Evolutionary conservation across 2,797 vertebrate species (phyloP), one percentile per base, ranked within the genome.

Genomic region (Cyprinodon diabolis): DNA sequence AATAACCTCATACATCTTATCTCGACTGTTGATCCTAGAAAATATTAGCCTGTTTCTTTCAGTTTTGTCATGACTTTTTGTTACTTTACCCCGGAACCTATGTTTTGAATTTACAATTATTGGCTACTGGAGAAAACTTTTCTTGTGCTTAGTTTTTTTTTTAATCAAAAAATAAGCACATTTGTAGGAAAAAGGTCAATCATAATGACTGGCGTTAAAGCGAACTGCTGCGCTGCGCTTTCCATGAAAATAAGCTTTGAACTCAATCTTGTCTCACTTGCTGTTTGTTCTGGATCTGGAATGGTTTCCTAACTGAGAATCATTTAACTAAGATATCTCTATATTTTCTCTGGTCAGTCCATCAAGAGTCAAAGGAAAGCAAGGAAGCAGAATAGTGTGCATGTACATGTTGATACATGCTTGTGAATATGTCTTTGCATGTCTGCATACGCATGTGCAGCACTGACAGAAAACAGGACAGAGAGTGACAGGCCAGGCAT

Each of bases 401-500:
- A 58, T 68, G 37, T 37, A 15, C 19, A 21, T 47, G 51, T 74
- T 70, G 1, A 9, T 78, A 66, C 21, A 35, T 69, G 23, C 2
- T n/a, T 69, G 75, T 62, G 66, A 69, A 71, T 47, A 52, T 21
- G 73, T 78, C 73, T 78, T 74, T 75, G 74, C 70, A 62, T 49
- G 69, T 66, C 48, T 71, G 54, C 19, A 14, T 81, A 67, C 63
- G 74, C 56, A 40, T 84, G 77, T 84, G 82, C 82, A 86, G 70
- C 78, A 68, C 81, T 92, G 86, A 88, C 86, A 86, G 91, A 95
- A 93, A 95, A 93, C 92, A 92, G 92, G 88, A 92, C 91, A 91
- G 83, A 87, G 49, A 82, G 86, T 76, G 84, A 78, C 84, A 82
- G 84, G 87, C 91, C 92, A 94, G 92, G 91, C 86, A 47, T 72